Percentiles rank a stretch among this genome's conserved stretches.
Evolutionary conservation across 1,140 invertebrate species (phyloP).

Genomic region (Nomia melanderi): DNA sequence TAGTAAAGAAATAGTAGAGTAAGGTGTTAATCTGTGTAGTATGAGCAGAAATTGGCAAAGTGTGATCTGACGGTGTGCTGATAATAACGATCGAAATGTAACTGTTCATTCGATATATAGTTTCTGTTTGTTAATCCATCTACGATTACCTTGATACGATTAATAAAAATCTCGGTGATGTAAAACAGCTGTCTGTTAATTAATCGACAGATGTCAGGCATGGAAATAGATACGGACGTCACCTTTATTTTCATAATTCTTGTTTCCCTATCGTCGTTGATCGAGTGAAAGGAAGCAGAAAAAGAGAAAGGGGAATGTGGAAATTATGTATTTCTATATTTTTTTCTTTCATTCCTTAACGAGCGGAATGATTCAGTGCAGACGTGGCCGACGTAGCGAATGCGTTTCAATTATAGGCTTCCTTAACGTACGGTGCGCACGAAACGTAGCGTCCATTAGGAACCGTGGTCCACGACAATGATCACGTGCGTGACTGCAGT

Average conservation of each 20-base stretch:
- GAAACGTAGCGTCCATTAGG: conserved; percentile 2
- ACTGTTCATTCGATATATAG: no score
- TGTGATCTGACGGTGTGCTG: no score
- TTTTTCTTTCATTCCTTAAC: no score
- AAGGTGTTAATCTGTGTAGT: no score
- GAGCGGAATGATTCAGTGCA: neutral
- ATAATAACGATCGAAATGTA: no score
- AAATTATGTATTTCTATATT: no score
- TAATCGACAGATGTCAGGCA: neutral
- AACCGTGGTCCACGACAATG: conserved; percentile 5
- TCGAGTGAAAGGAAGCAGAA: neutral
- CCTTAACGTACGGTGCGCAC: neutral
- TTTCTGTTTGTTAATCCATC: no score
- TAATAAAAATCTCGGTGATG: no score
- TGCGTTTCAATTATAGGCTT: conserved; percentile 35
- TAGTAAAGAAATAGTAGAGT: no score
- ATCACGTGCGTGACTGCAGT: conserved; percentile 28
- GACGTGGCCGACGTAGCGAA: neutral
- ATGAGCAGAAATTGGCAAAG: no score
- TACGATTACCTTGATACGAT: no score
- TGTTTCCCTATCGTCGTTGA: neutral
- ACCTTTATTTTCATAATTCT: neutral
- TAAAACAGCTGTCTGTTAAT: no score
- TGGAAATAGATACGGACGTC: neutral
- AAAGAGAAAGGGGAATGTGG: neutral